Percentiles rank a stretch among this genome's conserved stretches.
Evolutionary conservation across 2,888 invertebrate species (phyloP).

Genomic region (Drosophila melanosoma): DNA sequence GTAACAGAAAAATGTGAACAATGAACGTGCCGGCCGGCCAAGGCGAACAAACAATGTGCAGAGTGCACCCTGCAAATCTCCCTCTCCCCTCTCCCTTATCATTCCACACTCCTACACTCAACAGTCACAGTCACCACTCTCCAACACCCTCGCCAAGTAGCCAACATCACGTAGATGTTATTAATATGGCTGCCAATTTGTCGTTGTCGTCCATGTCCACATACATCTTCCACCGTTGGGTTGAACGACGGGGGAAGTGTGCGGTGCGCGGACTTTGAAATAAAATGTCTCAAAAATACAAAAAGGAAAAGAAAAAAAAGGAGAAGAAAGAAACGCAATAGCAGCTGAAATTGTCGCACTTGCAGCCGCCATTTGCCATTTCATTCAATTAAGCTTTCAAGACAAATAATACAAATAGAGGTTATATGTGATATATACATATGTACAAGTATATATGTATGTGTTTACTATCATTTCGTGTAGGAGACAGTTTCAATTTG

Average conservation of each 20-base stretch:
- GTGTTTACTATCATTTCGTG: conserved; percentile 43
- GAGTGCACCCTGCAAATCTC: conserved; percentile 34
- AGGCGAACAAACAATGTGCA: conserved; percentile 59
- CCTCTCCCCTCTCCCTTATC: neutral
- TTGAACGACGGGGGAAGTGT: too few relatives aligned
- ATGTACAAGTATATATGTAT: conserved; percentile 4
- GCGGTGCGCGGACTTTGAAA: conserved; percentile 47
- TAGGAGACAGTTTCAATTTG: conserved; percentile 78
- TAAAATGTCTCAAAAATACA: conserved; percentile 74
- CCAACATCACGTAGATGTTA: conserved; percentile 69
- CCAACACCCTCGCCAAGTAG: conserved; percentile 3
- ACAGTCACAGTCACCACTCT: neutral
- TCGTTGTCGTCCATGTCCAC: conserved; percentile 61
- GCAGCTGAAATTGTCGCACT: conserved; percentile 77
- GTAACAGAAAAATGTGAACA: conserved; percentile 76
- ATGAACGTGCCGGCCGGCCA: conserved; percentile 56
- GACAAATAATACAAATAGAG: conserved; percentile 77
- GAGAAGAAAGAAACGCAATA: conserved; percentile 48
- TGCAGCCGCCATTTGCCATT: conserved; percentile 72
- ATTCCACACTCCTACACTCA: neutral
- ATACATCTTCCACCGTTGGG: conserved; percentile 1
- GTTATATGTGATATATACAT: conserved; percentile 37
- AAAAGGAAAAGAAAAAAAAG: conserved; percentile 19
- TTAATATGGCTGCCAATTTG: conserved; percentile 81
- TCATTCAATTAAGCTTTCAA: conserved; percentile 77